Conservation (phyloP, 2,113 vertebrate genomes). For the Bambusicola thoracicus region DNA sequence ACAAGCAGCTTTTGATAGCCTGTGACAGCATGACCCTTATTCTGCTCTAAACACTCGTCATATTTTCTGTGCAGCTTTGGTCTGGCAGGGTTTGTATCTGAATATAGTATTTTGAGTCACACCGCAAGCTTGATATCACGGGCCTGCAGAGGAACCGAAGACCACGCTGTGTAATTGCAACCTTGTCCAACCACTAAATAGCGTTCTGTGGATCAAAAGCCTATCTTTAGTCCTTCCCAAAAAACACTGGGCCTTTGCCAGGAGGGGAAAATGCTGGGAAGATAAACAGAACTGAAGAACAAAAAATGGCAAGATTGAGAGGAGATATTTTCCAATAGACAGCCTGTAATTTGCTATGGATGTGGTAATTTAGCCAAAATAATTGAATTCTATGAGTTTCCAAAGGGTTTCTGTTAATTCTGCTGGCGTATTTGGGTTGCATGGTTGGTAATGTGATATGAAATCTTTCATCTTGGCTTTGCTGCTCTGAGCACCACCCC, state of each 20-base stretch:
- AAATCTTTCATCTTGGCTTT: neutral
- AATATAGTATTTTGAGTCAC: neutral
- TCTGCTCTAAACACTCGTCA: neutral
- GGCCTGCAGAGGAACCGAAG: neutral
- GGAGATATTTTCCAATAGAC: slow-evolving; percentile 66
- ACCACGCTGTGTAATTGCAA: slow-evolving; percentile 49
- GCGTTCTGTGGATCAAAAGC: slow-evolving; percentile 39
- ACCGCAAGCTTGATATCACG: slow-evolving; percentile 19
- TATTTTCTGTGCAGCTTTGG: neutral
- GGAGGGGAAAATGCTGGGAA: slow-evolving; percentile 50
- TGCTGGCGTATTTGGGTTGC: neutral
- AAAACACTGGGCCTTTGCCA: slow-evolving; percentile 60
- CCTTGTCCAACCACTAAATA: slow-evolving; percentile 62
- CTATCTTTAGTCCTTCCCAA: slow-evolving; percentile 60
- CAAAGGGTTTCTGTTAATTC: slow-evolving; percentile 27
- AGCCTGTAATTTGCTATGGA: slow-evolving; percentile 71
- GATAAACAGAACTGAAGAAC: slow-evolving; percentile 52
- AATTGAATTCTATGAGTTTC: slow-evolving; percentile 49
- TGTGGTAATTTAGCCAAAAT: slow-evolving; percentile 59
- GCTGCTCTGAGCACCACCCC: neutral
- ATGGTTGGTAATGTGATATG: slow-evolving; percentile 36
- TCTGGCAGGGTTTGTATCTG: slow-evolving; percentile 15
- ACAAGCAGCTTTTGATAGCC: neutral
- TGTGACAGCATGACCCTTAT: neutral
- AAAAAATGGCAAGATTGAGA: slow-evolving; percentile 41